Percentiles rank a stretch among this genome's conserved stretches.
phyloP scores from a whole-genome alignment of 2,113 vertebrate genomes.

The Paratilapia polleni region DNA sequence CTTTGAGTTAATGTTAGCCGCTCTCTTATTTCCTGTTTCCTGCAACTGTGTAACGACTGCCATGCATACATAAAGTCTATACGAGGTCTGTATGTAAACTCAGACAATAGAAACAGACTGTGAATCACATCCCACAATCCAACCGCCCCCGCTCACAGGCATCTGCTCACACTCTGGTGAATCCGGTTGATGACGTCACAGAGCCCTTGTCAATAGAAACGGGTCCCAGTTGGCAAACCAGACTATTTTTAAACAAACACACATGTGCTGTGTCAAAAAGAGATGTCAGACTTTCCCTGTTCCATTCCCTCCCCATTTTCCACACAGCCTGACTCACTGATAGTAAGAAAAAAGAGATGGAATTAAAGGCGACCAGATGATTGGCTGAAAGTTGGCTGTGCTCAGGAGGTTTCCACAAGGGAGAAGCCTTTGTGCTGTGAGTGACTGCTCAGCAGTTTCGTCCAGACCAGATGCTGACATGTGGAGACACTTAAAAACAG shows the following conservation, averaged over 20 bases:
- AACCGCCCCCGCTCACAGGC: slow-evolving; percentile 33
- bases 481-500: slow-evolving; percentile 70
- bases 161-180: slow-evolving; percentile 43
- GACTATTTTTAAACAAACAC: slow-evolving; percentile 74
- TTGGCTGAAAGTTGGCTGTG: slow-evolving; percentile 32
- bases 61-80: neutral
- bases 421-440: slow-evolving; percentile 51
- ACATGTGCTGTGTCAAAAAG: slow-evolving; percentile 67
- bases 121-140: slow-evolving; percentile 60
- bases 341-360: slow-evolving; percentile 60
- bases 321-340: slow-evolving; percentile 73
- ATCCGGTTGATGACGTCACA: slow-evolving; percentile 37
- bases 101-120: slow-evolving; percentile 51
- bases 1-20: neutral
- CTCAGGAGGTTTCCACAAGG: slow-evolving; percentile 62
- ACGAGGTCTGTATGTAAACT: slow-evolving; percentile 15
- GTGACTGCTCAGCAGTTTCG: slow-evolving; percentile 17
- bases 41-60: neutral
- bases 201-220: slow-evolving; percentile 45
- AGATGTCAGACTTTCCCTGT: slow-evolving; percentile 77
- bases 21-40: neutral
- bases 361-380: slow-evolving; percentile 39
- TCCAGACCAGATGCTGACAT: slow-evolving; percentile 58
- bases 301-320: slow-evolving; percentile 56
- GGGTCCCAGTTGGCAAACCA: slow-evolving; percentile 41